These are phyloP conservation scores for Streptopelia turtur DNA, from an alignment of 2,797 vertebrate genomes.

Conservation along the genomic window DNA sequence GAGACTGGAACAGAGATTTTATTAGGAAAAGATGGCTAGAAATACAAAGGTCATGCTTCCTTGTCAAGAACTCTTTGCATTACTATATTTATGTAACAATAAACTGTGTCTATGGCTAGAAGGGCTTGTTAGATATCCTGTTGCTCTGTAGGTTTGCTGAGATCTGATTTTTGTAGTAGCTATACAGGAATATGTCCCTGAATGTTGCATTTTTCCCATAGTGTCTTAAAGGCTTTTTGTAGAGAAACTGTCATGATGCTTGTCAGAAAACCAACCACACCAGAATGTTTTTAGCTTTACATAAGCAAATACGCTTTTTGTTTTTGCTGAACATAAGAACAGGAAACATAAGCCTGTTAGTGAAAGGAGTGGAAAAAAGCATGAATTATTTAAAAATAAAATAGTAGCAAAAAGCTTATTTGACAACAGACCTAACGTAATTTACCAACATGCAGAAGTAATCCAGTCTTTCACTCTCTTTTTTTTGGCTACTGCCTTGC, in stretches of 20 bases:
- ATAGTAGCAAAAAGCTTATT: not conserved
- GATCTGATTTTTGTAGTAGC: conserved; percentile 1
- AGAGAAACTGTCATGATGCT: not conserved
- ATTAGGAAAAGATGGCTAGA: conserved; percentile 6
- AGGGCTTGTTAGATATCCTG: not conserved
- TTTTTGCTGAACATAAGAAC: not conserved
- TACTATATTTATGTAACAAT: conserved; percentile 36
- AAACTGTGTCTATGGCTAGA: conserved; percentile 37
- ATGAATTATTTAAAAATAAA: conserved; percentile 36
- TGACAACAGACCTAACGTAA: not conserved
- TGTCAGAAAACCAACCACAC: conserved; percentile 23
- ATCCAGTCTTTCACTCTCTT: not conserved
- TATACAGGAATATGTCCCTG: not conserved
- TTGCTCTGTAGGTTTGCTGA: conserved; percentile 13
- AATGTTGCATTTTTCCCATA: not conserved
- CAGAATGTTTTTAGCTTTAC: conserved; percentile 8
- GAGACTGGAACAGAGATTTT: not conserved
- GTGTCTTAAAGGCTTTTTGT: conserved; percentile 14
- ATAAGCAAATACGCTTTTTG: not conserved
- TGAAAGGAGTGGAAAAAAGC: not conserved
- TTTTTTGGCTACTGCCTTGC: not conserved
- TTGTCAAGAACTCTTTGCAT: not conserved
- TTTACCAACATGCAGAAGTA: not conserved
- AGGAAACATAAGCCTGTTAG: conserved; percentile 3
- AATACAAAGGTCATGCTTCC: not conserved